Evolutionary conservation across 2,888 invertebrate genomes (phyloP).

Genomic region (Pyrgus malvae): DNA sequence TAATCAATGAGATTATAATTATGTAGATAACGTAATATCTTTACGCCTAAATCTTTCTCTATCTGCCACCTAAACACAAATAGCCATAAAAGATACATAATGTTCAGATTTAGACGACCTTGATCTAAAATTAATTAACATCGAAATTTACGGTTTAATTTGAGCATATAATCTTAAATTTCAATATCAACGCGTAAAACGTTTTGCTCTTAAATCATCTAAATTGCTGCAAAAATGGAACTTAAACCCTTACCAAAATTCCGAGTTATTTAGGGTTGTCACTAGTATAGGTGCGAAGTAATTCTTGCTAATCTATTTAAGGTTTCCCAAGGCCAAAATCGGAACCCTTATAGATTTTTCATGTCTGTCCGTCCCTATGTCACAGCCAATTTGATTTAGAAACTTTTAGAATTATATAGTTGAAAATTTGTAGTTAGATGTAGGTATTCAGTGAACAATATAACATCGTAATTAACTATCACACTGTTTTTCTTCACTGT

Average conservation of each 20-base stretch:
- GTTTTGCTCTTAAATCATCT: constrained; percentile 14
- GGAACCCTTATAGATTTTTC: background rate
- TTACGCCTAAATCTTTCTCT: no score
- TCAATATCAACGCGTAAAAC: constrained; percentile 4
- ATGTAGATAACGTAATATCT: no score
- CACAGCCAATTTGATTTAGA: no score
- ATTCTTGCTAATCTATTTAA: background rate
- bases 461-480: no score
- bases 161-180: constrained; percentile 3
- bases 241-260: constrained; percentile 7
- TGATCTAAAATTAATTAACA: background rate
- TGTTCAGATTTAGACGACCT: no score
- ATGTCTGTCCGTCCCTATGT: no score
- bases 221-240: constrained; percentile 17
- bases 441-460: no score
- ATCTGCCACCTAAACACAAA: no score
- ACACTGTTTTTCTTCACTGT: no score
- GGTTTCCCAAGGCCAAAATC: background rate
- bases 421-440: no score
- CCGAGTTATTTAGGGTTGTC: constrained; percentile 4
- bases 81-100: background rate
- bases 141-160: background rate
- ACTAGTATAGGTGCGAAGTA: background rate
- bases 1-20: no score
- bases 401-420: no score